Conservation (phyloP, 1,140 invertebrate genomes). For the Aphaenogaster rudis region DNA sequence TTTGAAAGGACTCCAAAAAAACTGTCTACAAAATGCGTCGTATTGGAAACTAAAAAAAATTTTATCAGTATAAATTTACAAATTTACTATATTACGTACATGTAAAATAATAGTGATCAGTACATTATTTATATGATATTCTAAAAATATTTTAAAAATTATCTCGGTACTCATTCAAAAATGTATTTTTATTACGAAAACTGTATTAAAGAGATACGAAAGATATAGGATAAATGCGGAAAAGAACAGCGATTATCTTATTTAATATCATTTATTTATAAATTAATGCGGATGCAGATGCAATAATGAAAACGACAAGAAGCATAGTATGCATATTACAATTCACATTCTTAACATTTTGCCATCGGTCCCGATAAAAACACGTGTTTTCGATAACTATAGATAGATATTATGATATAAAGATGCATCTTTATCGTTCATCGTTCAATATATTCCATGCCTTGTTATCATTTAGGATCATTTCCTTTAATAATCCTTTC, state of each 20-base stretch:
- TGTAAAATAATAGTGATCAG: background rate
- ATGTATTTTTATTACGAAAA: background rate
- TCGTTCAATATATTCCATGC: slow-evolving; percentile 51
- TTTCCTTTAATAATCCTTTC: slow-evolving; percentile 36
- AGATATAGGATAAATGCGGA: background rate
- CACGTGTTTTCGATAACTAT: slow-evolving; percentile 82
- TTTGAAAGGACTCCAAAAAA: background rate
- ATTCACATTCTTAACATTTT: slow-evolving; percentile 85
- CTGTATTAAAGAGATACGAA: background rate
- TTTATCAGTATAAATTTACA: background rate
- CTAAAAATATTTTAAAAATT: background rate
- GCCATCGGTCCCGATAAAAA: slow-evolving; percentile 83
- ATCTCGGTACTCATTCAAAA: background rate
- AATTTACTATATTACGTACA: background rate
- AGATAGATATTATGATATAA: slow-evolving; percentile 85
- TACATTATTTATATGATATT: background rate
- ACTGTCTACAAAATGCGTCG: background rate
- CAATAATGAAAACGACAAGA: slow-evolving; percentile 87
- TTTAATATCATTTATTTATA: slow-evolving; percentile 87
- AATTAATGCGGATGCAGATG: slow-evolving; percentile 87
- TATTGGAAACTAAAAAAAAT: slow-evolving; percentile 10
- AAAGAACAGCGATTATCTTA: slow-evolving; percentile 69
- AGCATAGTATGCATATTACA: slow-evolving; percentile 86
- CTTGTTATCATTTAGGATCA: slow-evolving; percentile 42
- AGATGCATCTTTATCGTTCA: slow-evolving; percentile 80